phyloP scores from a whole-genome alignment of 2,113 vertebrate genomes.

The Nyctereutes procyonoides region DNA sequence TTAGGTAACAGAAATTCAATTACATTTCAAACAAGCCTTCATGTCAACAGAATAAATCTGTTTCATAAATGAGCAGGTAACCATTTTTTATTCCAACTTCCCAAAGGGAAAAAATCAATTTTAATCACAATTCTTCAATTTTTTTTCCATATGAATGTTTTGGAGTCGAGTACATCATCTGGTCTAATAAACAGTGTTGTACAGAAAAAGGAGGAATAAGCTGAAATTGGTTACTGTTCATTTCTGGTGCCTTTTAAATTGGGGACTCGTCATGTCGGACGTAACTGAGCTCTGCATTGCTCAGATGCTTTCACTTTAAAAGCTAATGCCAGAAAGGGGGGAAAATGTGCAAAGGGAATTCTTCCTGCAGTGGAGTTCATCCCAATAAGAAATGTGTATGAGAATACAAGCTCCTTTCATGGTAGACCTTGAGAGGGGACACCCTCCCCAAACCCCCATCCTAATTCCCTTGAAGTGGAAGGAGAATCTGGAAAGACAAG shows the following conservation, averaged over 20 bases:
- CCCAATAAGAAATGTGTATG: not conserved
- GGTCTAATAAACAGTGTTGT: conserved; percentile 91
- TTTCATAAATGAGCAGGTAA: conserved; percentile 98
- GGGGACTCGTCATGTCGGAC: conserved; percentile 66
- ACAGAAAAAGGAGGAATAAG: conserved; percentile 64
- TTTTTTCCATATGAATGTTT: conserved; percentile 92
- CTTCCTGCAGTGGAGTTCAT: not conserved
- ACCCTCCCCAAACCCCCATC: not conserved
- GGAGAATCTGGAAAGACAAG: conserved; percentile 40
- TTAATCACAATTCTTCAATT: conserved; percentile 96
- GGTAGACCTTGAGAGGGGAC: not conserved
- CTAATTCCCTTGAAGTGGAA: not conserved
- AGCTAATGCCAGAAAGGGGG: conserved; percentile 55
- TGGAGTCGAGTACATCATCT: conserved; percentile 91
- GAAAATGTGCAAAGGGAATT: not conserved
- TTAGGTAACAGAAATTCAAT: conserved; percentile 96
- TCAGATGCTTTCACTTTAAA: conserved; percentile 18
- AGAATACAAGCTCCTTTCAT: not conserved
- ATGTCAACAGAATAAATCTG: conserved; percentile 98
- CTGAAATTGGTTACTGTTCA: conserved; percentile 86
- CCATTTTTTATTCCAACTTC: conserved; percentile 96
- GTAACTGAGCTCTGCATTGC: conserved; percentile 52
- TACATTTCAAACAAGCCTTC: conserved; percentile 98
- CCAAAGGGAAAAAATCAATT: conserved; percentile 98
- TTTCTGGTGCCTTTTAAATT: conserved; percentile 85